Evolutionary conservation across 2,797 vertebrate genomes (phyloP), one percentile per base, ranked within the genome.

Genomic region (Varecia variegata): DNA sequence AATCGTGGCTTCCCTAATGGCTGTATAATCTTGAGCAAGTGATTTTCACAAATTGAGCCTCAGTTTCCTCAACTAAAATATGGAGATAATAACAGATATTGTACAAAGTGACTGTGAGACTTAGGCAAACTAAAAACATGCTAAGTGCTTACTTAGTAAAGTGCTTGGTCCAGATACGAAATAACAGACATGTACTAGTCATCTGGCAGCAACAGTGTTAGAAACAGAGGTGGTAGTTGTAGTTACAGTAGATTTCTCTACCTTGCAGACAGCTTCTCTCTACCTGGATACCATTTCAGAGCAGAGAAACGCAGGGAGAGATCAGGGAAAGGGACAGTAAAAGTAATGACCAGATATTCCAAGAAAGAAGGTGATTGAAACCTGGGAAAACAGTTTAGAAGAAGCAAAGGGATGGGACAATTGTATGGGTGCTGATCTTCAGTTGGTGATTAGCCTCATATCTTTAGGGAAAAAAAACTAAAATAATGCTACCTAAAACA

Each of bases 301-400:
- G 68, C 9, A 71, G 2, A 80, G 52, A 54, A 79, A 76, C 10
- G 3, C 17, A n/a, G 71, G 40, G 18, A 7, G 5, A 79, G 1
- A 1, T 14, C 6, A n/a, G 52, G 10, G 11, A 18, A 43, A 27
- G 2, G 6, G 15, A 45, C 0, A 13, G 6, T 7, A 21, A 3
- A 35, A 15, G 62, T 10, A n/a, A 30, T 11, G 4, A 12, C 52
- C 25, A 40, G 10, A 13, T 25, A 17, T 3, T 77, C 17, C 1
- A 32, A 23, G 45, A 40, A 32, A 23, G 45, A 40, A 17, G 12
- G 13, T 18, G 1, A 21, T 13, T 1, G 15, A 12, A 7, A 84
- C 9, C 1, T 15, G n/a, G 30, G 40, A 4, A 10, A 20, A 52
- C 2, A 0, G 0, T 4, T 32, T 7, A n/a, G 21, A 30, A 50